Conservation (phyloP, 2,888 invertebrate genomes). For the Ptychoptera albimana region DNA sequence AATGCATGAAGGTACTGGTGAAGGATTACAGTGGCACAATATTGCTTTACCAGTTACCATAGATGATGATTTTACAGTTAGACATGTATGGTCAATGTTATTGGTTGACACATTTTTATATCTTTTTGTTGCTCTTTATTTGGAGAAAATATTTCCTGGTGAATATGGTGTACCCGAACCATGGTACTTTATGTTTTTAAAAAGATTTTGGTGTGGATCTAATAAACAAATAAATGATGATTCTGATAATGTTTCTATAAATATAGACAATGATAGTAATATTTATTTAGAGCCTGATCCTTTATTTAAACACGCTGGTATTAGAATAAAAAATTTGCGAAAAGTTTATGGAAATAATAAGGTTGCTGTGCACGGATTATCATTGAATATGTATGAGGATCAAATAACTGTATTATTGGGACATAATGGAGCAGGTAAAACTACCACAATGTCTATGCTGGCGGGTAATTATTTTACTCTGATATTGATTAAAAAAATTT, state of each 20-base stretch:
- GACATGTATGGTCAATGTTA: constrained; percentile 55
- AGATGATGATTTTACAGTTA: constrained; percentile 52
- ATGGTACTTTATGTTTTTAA: constrained; percentile 63
- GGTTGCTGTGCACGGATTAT: constrained; percentile 44
- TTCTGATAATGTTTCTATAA: constrained; percentile 17
- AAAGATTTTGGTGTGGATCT: constrained; percentile 34
- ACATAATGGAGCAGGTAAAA: constrained; percentile 63
- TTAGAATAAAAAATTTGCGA: constrained; percentile 38
- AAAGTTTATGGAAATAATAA: constrained; percentile 37
- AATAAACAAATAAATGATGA: constrained; percentile 9
- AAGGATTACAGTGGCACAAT: constrained; percentile 38
- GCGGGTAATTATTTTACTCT: no score
- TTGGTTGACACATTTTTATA: constrained; percentile 41
- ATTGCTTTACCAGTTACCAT: constrained; percentile 43
- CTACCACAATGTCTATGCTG: constrained; percentile 79
- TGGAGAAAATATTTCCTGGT: constrained; percentile 76
- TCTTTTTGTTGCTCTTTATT: constrained; percentile 60
- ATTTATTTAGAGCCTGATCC: constrained; percentile 32
- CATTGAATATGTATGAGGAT: constrained; percentile 63
- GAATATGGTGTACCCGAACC: constrained; percentile 66
- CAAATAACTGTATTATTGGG: constrained; percentile 75
- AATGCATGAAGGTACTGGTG: constrained; percentile 45
- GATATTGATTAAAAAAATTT: no score
- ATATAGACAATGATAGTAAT: constrained; percentile 5
- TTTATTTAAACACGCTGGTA: constrained; percentile 27